phyloP scores from a whole-genome alignment of 2,797 vertebrate genomes.

The Myiotriccus ornatus region DNA sequence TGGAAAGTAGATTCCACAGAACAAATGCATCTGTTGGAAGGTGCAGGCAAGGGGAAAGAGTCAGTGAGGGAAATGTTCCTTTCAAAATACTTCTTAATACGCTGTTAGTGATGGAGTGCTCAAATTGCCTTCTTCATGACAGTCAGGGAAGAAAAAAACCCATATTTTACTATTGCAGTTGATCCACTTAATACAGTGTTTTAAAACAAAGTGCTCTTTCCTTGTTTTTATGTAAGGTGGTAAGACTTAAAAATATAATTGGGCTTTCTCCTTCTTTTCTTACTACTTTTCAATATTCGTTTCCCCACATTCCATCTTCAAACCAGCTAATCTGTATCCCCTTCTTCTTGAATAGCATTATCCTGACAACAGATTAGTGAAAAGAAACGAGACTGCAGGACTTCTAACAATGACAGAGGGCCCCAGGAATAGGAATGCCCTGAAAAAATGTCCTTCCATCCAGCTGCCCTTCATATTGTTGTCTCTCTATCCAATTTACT shows the following conservation, averaged over 20 bases:
- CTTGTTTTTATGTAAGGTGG: neutral
- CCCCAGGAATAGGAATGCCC: slow-evolving; percentile 61
- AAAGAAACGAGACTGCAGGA: slow-evolving; percentile 44
- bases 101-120: neutral
- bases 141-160: neutral
- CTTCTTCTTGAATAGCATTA: slow-evolving; percentile 35
- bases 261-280: neutral
- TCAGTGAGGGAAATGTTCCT: neutral
- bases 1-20: neutral
- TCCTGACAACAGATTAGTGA: slow-evolving; percentile 31
- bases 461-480: slow-evolving; percentile 60
- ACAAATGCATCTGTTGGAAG: neutral
- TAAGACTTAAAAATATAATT: neutral
- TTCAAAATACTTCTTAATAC: neutral
- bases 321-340: slow-evolving; percentile 28
- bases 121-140: neutral
- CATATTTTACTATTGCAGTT: neutral
- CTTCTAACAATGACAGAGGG: slow-evolving; percentile 45
- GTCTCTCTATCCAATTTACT: slow-evolving; percentile 65
- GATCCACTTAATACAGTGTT: neutral
- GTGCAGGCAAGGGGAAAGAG: neutral
- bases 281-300: neutral
- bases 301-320: neutral
- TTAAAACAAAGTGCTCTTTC: neutral
- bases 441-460: slow-evolving; percentile 60